A percentile compares a stretch with the other conserved stretches of the same genome.
These are phyloP conservation scores for Epizoanthus ramosus DNA, from an alignment of 92 coral and sea anemone genomes.

Conservation along the genomic window DNA sequence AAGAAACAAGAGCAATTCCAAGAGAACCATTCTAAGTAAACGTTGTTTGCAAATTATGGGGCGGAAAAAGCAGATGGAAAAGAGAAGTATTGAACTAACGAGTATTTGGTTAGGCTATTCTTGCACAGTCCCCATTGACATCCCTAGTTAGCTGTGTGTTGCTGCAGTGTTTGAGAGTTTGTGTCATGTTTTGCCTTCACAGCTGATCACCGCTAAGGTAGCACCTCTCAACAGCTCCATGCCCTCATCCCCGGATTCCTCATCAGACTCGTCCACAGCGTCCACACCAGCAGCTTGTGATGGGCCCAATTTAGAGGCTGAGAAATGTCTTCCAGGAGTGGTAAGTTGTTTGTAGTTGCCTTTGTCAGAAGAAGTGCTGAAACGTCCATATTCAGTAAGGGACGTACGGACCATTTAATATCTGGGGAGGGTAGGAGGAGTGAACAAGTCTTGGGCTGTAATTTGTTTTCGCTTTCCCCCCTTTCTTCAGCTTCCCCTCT, in stretches of 20 bases:
- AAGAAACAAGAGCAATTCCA: too few species aligned
- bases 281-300: constrained; percentile 94
- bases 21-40: too few species aligned
- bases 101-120: too few species aligned
- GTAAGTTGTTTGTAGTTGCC: constrained; percentile 49
- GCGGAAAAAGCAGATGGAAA: too few species aligned
- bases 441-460: too few species aligned
- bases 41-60: too few species aligned
- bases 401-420: too few species aligned
- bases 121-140: too few species aligned
- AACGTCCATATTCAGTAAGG: background rate
- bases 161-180: background rate
- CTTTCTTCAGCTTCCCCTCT: too few species aligned
- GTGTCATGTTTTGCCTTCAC: constrained; percentile 5
- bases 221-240: constrained; percentile 90
- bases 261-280: constrained; percentile 94
- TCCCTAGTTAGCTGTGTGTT: background rate
- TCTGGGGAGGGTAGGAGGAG: too few species aligned
- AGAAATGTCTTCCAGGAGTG: constrained; percentile 98
- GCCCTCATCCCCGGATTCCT: constrained; percentile 99
- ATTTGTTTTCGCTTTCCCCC: too few species aligned
- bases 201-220: constrained; percentile 97
- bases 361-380: background rate
- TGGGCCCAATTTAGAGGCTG: constrained; percentile 97
- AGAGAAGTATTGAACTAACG: too few species aligned